phyloP scores from a whole-genome alignment of 1,140 invertebrate genomes.

The Drosophila obscura region DNA sequence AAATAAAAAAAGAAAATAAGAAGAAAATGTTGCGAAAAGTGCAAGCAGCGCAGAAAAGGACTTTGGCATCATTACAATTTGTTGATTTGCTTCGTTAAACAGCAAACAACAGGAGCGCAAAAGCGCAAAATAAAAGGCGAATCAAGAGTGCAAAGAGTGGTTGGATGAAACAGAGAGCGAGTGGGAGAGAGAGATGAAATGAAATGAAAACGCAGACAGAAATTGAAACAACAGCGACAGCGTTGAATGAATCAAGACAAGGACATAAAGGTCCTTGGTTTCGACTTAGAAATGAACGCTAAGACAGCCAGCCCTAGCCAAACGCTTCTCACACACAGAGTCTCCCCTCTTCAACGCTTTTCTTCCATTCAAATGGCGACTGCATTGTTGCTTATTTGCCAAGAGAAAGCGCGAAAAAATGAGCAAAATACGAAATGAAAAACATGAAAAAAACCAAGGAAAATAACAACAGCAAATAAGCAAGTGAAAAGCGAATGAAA shows the following conservation, averaged over 20 bases:
- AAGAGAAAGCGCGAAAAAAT: conserved; percentile 41
- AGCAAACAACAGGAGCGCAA: conserved; percentile 67
- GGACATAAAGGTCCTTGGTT: conserved; percentile 39
- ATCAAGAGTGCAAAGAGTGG: too few relatives aligned
- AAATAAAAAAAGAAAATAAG: conserved; percentile 15
- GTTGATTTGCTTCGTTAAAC: conserved; percentile 83
- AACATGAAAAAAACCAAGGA: conserved; percentile 43
- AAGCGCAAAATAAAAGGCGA: conserved; percentile 8
- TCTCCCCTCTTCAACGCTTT: conserved; percentile 14
- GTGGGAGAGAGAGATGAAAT: neutral
- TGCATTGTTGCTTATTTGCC: conserved; percentile 54
- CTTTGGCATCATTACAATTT: conserved; percentile 80
- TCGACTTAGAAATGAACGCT: conserved; percentile 40
- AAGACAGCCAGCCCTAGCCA: conserved; percentile 39
- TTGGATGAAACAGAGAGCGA: neutral
- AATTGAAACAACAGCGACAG: conserved; percentile 64
- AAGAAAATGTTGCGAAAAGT: conserved; percentile 51
- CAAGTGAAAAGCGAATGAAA: conserved; percentile 44
- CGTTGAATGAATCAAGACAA: conserved; percentile 59
- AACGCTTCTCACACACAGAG: conserved; percentile 12
- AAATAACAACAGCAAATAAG: conserved; percentile 40
- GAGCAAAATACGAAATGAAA: conserved; percentile 36
- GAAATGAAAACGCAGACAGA: conserved; percentile 35
- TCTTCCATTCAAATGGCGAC: conserved; percentile 60
- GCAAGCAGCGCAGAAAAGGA: conserved; percentile 72